Conservation (phyloP, 2,888 invertebrate species). For the Nomada fucata region DNA sequence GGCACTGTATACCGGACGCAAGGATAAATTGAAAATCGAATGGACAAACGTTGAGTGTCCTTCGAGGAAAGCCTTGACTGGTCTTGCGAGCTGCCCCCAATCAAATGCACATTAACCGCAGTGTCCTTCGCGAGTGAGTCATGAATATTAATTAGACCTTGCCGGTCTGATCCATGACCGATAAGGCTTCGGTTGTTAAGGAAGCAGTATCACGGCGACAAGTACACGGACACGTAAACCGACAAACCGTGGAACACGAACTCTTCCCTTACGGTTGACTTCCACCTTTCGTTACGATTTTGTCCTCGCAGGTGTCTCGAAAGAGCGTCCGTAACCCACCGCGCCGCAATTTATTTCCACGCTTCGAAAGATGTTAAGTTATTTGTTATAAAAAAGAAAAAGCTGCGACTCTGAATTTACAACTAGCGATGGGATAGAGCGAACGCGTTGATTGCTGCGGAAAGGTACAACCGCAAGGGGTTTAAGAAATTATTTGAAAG, state of each 20-base stretch:
- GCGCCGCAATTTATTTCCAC: too few relatives aligned
- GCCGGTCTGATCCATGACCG: constrained; percentile 57
- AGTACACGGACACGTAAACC: constrained; percentile 38
- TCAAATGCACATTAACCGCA: constrained; percentile 69
- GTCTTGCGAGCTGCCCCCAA: constrained; percentile 51
- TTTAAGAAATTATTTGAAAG: constrained; percentile 3
- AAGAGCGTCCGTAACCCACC: too few relatives aligned
- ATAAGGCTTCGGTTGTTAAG: constrained; percentile 62
- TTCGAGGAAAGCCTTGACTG: constrained; percentile 46
- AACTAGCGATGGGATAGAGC: too few relatives aligned
- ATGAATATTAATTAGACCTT: constrained; percentile 73
- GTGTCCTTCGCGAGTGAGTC: constrained; percentile 71
- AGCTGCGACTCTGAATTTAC: too few relatives aligned
- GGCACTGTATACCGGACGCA: neutral
- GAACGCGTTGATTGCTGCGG: too few relatives aligned
- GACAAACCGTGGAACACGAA: constrained; percentile 56
- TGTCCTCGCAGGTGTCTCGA: constrained; percentile 37
- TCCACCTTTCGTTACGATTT: constrained; percentile 51
- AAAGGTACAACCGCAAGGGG: neutral
- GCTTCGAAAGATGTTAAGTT: too few relatives aligned
- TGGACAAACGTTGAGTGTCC: constrained; percentile 41
- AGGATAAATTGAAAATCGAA: constrained; percentile 42
- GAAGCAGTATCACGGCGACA: constrained; percentile 49
- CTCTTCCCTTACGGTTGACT: constrained; percentile 32
- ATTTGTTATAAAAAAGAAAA: too few relatives aligned